Evolutionary conservation across 2,888 invertebrate genomes (phyloP).

Genomic region (Zygogramma bicolorata): DNA sequence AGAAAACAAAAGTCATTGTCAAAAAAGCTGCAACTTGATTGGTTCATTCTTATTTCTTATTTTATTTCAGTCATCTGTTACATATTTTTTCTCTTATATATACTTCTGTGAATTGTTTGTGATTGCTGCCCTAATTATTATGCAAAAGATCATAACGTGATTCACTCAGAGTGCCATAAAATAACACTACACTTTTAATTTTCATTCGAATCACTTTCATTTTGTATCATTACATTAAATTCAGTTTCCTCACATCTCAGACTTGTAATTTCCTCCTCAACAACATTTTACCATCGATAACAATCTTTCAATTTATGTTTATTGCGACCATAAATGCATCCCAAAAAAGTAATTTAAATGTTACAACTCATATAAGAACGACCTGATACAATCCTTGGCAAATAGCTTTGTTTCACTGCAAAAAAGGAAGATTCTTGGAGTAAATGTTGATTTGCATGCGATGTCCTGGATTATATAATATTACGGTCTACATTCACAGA

Average conservation of each 20-base stretch:
- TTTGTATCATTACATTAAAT: conserved; percentile 1
- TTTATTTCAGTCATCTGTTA: too few relatives aligned
- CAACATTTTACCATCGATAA: background rate
- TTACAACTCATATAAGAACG: conserved; percentile 5
- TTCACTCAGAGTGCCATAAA: too few relatives aligned
- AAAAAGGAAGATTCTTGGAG: background rate
- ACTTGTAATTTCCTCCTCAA: background rate
- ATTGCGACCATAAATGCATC: background rate
- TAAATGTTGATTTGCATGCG: conserved; percentile 6
- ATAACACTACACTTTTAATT: too few relatives aligned
- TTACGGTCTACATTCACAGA: background rate
- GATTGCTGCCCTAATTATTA: too few relatives aligned
- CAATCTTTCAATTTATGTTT: conserved; percentile 1
- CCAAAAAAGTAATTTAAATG: conserved; percentile 8
- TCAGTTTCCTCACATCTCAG: conserved; percentile 5
- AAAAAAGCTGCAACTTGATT: too few relatives aligned
- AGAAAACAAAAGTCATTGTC: too few relatives aligned
- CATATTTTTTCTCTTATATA: too few relatives aligned
- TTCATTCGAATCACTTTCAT: background rate
- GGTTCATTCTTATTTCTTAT: too few relatives aligned
- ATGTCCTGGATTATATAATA: background rate
- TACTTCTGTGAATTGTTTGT: too few relatives aligned
- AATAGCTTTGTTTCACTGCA: background rate
- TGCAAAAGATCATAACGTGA: too few relatives aligned
- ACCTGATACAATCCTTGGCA: background rate